Conservation (phyloP, 2,888 invertebrate genomes). For the Herminia tarsipennalis region DNA sequence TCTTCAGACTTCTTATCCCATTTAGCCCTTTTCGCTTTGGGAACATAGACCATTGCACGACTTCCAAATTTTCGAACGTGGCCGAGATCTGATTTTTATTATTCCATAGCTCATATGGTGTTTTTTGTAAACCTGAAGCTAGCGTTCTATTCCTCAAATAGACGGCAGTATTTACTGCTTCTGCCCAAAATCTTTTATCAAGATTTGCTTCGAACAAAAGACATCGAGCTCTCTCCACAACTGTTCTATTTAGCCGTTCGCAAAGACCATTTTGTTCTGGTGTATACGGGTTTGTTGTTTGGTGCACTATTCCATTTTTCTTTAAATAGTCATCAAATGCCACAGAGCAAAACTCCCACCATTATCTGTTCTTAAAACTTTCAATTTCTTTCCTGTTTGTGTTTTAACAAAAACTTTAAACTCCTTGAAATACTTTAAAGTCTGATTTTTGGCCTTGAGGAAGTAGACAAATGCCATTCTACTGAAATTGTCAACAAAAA, state of each 20-base stretch:
- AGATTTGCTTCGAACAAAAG: constrained; percentile 12
- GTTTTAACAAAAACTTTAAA: constrained; percentile 13
- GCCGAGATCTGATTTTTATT: constrained; percentile 12
- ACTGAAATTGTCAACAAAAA: constrained; percentile 11
- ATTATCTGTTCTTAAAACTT: constrained; percentile 10
- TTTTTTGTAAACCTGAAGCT: constrained; percentile 1
- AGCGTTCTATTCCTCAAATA: constrained; percentile 8
- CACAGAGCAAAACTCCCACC: constrained; percentile 13
- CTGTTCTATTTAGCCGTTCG: not conserved
- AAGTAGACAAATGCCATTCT: constrained; percentile 5
- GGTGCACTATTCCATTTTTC: constrained; percentile 1
- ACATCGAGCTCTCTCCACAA: constrained; percentile 15
- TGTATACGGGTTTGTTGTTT: constrained; percentile 3
- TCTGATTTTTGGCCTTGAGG: constrained; percentile 5
- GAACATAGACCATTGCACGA: constrained; percentile 12
- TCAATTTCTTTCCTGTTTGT: constrained; percentile 7
- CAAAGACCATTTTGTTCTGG: constrained; percentile 2
- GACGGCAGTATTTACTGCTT: constrained; percentile 15
- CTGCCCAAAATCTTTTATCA: constrained; percentile 16
- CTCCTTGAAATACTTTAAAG: constrained; percentile 6
- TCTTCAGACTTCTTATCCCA: constrained; percentile 15
- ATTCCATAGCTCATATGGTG: constrained; percentile 10
- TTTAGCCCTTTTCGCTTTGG: constrained; percentile 13
- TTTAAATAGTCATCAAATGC: constrained; percentile 3
- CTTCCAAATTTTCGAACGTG: constrained; percentile 15